phyloP scores from a whole-genome alignment of 2,888 invertebrate genomes.

The Hybos culiciformis region DNA sequence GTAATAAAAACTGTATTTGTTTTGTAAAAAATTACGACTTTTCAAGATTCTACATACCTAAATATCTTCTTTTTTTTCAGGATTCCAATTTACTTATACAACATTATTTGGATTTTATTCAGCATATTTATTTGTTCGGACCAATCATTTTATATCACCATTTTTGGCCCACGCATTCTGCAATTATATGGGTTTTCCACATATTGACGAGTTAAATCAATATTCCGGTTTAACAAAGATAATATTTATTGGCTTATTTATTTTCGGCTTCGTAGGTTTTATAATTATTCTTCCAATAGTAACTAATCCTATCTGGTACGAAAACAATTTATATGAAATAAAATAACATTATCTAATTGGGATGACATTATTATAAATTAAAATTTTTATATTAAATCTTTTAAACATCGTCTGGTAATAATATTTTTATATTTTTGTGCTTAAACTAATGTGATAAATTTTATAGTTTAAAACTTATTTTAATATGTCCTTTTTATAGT shows the following conservation, averaged over 20 bases:
- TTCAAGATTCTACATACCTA: constrained; percentile 4
- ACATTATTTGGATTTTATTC: constrained; percentile 90
- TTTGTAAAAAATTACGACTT: background rate
- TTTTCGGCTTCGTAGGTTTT: constrained; percentile 68
- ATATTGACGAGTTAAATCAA: constrained; percentile 56
- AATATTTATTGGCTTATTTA: constrained; percentile 50
- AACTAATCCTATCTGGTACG: constrained; percentile 53
- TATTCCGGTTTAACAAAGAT: constrained; percentile 43
- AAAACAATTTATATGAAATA: constrained; percentile 46
- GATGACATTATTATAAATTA: too few relatives aligned
- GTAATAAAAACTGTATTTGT: background rate
- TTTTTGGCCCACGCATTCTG: constrained; percentile 87
- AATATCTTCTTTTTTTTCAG: constrained; percentile 33
- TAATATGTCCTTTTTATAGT: too few relatives aligned
- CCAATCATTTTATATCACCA: constrained; percentile 80
- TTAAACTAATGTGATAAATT: too few relatives aligned
- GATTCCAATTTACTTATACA: constrained; percentile 82
- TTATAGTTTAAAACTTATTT: too few relatives aligned
- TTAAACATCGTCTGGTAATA: too few relatives aligned
- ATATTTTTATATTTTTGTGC: too few relatives aligned
- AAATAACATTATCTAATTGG: too few relatives aligned
- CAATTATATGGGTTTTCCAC: constrained; percentile 94
- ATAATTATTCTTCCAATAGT: constrained; percentile 58
- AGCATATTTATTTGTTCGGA: constrained; percentile 78
- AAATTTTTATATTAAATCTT: too few relatives aligned